Evolutionary conservation across 2,797 vertebrate genomes (phyloP).

Genomic region (Leptodon cayanensis): DNA sequence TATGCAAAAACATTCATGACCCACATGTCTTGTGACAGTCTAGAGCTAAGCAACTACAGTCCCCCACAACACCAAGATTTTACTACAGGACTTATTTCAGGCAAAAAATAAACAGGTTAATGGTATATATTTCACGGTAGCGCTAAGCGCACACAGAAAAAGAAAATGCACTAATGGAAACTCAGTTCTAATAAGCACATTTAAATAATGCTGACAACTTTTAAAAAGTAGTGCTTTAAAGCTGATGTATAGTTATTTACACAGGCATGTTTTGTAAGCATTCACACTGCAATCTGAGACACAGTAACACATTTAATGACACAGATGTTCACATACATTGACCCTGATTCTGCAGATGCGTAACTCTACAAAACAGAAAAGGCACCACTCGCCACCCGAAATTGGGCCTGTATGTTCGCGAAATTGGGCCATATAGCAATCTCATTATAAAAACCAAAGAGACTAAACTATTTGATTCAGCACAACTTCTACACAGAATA

Average conservation of each 20-base stretch:
- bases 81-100: background rate
- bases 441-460: background rate
- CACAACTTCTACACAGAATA: background rate
- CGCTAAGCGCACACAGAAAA: background rate
- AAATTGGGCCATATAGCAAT: background rate
- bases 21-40: background rate
- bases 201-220: background rate
- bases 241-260: background rate
- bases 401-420: background rate
- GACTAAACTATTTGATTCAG: background rate
- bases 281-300: background rate
- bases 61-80: background rate
- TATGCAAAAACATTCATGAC: background rate
- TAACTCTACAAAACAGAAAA: background rate
- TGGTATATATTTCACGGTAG: background rate
- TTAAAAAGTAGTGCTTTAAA: background rate
- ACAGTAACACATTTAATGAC: background rate
- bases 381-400: background rate
- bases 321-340: background rate
- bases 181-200: background rate
- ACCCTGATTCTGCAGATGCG: background rate
- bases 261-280: background rate
- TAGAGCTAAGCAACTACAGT: background rate
- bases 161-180: background rate
- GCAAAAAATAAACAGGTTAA: background rate